Conservation (phyloP, 2,113 vertebrate species). For the Hippocampus comes region DNA sequence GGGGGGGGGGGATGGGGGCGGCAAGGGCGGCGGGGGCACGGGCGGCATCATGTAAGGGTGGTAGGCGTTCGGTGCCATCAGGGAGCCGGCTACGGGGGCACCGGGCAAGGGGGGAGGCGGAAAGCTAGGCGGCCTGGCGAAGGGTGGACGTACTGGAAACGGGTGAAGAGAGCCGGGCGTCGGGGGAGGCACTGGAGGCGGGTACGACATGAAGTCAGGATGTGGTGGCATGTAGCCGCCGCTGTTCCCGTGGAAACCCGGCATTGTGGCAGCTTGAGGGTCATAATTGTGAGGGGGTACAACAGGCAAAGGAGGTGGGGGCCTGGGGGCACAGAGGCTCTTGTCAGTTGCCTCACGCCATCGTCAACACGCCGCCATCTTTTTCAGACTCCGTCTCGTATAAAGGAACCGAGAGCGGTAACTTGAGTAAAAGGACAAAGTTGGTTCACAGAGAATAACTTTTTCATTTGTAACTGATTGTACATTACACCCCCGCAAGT, state of each 20-base stretch:
- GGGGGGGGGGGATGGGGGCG: conserved; percentile 65
- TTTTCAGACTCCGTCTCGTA: too few relatives aligned
- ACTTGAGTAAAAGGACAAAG: too few relatives aligned
- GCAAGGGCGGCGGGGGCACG: conserved; percentile 68
- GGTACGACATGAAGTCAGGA: conserved; percentile 85
- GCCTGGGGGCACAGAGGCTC: conserved; percentile 3
- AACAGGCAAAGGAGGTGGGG: too few relatives aligned
- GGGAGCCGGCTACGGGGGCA: conserved; percentile 57
- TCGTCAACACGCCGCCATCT: too few relatives aligned
- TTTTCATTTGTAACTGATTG: too few relatives aligned
- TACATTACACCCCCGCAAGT: too few relatives aligned
- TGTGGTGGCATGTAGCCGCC: conserved; percentile 77
- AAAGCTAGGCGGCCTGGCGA: conserved; percentile 83
- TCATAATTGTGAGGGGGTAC: conserved; percentile 88
- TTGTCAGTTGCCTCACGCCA: too few relatives aligned
- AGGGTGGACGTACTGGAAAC: conserved; percentile 80
- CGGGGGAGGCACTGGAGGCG: conserved; percentile 78
- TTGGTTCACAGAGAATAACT: too few relatives aligned
- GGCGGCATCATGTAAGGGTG: conserved; percentile 85
- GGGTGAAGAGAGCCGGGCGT: conserved; percentile 74
- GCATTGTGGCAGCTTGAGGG: conserved; percentile 68
- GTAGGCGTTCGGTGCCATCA: conserved; percentile 77
- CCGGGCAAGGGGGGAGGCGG: conserved; percentile 83
- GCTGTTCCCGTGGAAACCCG: conserved; percentile 77
- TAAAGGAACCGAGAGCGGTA: too few relatives aligned